phyloP scores from a whole-genome alignment of 2,797 vertebrate species.

The Epinephelus coioides region DNA sequence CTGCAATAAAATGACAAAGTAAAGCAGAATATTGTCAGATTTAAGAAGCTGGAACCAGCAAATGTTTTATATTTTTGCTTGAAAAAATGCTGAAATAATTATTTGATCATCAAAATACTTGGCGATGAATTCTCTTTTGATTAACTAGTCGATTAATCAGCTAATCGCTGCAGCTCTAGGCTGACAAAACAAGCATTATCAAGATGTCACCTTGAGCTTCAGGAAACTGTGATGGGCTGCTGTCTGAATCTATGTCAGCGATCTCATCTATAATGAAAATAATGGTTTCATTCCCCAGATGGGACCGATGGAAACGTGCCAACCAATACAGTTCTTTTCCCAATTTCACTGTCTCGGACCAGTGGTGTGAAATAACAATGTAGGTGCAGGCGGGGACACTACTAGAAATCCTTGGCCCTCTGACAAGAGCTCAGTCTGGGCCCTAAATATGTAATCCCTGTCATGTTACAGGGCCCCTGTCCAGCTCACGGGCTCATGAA shows the following conservation, averaged over 20 bases:
- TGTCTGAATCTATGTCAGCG: not conserved
- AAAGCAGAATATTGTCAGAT: no score
- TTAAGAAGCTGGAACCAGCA: no score
- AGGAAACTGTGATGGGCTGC: not conserved
- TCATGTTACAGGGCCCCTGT: slow-evolving; percentile 41
- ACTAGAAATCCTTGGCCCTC: slow-evolving; percentile 48
- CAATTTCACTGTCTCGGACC: slow-evolving; percentile 16
- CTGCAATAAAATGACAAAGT: no score
- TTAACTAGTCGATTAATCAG: no score
- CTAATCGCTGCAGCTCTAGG: no score
- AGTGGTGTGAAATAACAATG: slow-evolving; percentile 36
- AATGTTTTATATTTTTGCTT: no score
- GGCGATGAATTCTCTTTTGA: no score
- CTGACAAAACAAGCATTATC: not conserved
- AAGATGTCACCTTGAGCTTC: not conserved
- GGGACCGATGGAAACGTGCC: not conserved
- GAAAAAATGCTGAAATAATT: no score
- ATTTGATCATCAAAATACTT: no score
- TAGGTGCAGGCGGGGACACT: slow-evolving; percentile 32
- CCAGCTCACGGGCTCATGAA: slow-evolving; percentile 46
- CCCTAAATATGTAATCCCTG: slow-evolving; percentile 59
- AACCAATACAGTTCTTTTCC: slow-evolving; percentile 9
- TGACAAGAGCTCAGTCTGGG: slow-evolving; percentile 56
- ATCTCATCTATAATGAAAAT: not conserved
- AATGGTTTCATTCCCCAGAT: not conserved